Evolutionary conservation across 2,888 invertebrate genomes (phyloP), one percentile per base, ranked within the genome.

Genomic region (Agrotis puta): DNA sequence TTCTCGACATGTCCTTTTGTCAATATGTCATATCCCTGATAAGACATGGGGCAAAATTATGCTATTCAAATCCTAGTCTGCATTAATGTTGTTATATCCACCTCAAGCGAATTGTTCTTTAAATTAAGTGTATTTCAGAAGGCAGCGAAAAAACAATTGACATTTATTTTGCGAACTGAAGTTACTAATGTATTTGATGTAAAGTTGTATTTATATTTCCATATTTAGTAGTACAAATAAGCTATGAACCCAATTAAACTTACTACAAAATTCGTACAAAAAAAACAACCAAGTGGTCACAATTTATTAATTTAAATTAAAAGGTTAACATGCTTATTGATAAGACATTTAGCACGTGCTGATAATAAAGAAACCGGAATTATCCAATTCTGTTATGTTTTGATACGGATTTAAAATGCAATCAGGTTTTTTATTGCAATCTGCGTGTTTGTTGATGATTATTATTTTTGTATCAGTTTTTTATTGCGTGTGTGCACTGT

Each of bases 281-380:
- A 7, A 22, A 63, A 63, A 62, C 39, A 74, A 14, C 33, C 13
- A 24, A 43, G n/a, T 3, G 24, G 45, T 74, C n/a, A 53, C 5
- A 14, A 45, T 45, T 47, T 13, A 74, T 0, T 47, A 2, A 64
- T 64, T 18, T 24, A 24, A 50, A 71, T 71, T 24, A 33, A 64
- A 64, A 78, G 45, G 20, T 72, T 47, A 78, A 62, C 47, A 48
- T 9, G 9, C 27, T 45, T 24, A 14, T 59, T 65, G 74, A 58
- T 66, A 66, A 74, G 43, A 63, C 13, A 4, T 33, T 4, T 16
- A 22, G 24, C 80, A 54, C 74, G 45, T 63, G 74, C 54, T 66
- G 58, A 74, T 74, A 56, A 50, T 22, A 63, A 74, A 47, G 13
- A 48, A 74, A 62, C 62, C 22, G 53, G 62, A 59, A 47, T 50